Evolutionary conservation across 2,888 invertebrate species (phyloP).

Genomic region (Stenodera caucasica): DNA sequence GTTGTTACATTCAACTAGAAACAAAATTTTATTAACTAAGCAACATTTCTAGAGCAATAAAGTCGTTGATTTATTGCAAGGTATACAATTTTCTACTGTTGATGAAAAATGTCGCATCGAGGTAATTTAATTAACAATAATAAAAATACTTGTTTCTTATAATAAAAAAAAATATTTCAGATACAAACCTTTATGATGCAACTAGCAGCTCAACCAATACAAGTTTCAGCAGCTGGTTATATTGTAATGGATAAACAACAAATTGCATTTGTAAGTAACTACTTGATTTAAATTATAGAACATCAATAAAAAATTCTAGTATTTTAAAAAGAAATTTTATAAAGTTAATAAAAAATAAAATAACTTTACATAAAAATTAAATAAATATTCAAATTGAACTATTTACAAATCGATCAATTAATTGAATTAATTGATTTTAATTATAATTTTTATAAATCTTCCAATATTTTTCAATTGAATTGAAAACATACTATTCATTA

Average conservation of each 20-base stretch:
- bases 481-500: no score
- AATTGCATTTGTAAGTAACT: constrained; percentile 40
- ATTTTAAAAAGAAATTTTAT: background rate
- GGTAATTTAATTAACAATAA: constrained; percentile 27
- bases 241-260: constrained; percentile 42
- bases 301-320: background rate
- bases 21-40: background rate
- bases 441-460: background rate
- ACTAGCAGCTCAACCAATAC: constrained; percentile 36
- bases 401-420: constrained; percentile 12
- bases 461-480: no score
- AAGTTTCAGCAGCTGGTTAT: constrained; percentile 43
- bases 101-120: constrained; percentile 37
- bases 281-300: background rate
- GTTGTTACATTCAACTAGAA: background rate
- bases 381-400: constrained; percentile 12
- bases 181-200: constrained; percentile 42
- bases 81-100: constrained; percentile 34
- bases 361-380: background rate
- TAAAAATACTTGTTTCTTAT: constrained; percentile 1
- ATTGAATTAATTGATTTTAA: background rate
- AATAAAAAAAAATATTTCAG: constrained; percentile 30
- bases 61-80: constrained; percentile 37
- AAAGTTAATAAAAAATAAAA: background rate
- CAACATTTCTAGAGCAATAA: constrained; percentile 37